Conservation (phyloP, 2,888 invertebrate species). For the Epistrophe eligans region DNA sequence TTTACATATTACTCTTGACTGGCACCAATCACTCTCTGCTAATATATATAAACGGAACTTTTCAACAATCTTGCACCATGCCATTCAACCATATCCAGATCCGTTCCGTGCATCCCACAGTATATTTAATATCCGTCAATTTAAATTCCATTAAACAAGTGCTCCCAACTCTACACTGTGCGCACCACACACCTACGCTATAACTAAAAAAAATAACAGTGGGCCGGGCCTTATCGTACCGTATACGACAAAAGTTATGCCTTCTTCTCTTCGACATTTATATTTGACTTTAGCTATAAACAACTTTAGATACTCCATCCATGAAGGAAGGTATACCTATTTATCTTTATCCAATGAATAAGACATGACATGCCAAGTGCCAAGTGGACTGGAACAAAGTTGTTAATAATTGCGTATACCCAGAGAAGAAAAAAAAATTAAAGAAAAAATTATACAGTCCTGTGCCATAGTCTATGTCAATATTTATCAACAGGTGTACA, state of each 20-base stretch:
- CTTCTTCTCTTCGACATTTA: constrained; percentile 27
- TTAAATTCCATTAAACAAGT: constrained; percentile 53
- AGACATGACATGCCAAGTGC: constrained; percentile 48
- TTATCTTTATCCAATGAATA: constrained; percentile 37
- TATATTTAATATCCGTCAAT: constrained; percentile 33
- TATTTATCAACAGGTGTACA: constrained; percentile 66
- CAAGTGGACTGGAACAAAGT: constrained; percentile 68
- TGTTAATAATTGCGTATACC: constrained; percentile 60
- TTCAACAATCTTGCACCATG: constrained; percentile 64
- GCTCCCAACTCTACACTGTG: constrained; percentile 2
- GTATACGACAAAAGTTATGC: constrained; percentile 31
- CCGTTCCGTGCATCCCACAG: constrained; percentile 40
- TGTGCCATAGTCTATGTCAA: constrained; percentile 47
- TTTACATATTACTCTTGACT: constrained; percentile 23
- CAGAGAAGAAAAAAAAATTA: constrained; percentile 41
- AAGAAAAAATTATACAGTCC: constrained; percentile 22
- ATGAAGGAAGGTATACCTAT: neutral
- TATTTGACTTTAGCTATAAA: neutral
- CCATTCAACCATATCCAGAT: constrained; percentile 45
- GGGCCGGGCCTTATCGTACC: neutral
- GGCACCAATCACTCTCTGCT: constrained; percentile 18
- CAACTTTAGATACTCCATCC: constrained; percentile 12
- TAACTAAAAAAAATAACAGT: constrained; percentile 2
- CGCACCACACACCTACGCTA: constrained; percentile 14
- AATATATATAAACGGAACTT: constrained; percentile 23